Base-by-base conservation (phyloP, 1,140 invertebrate species). In the Sycophaga agraensis region DNA sequence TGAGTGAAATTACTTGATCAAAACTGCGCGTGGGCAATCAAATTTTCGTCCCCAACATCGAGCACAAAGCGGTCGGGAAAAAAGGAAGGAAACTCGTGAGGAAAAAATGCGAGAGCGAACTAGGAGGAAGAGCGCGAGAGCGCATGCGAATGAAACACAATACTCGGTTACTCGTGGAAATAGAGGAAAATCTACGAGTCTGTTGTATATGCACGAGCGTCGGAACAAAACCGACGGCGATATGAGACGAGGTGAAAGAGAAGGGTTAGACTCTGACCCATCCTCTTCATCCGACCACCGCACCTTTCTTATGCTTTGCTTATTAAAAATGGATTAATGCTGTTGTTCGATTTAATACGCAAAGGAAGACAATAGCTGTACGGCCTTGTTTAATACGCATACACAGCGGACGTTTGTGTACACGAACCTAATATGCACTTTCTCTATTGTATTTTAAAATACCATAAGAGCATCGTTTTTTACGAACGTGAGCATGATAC, bases 131-230 rank as follows among this genome's bases (percentile, higher is more conserved):
- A 40, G 22, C n/a, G 17, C 8, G 19, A 2, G 50, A 17, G 12
- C 2, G 54, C 60, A 51, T 39, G 65, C 2, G 54, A 64, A 51
- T 39, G 65, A 40, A 50, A 54, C 50, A 62, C 55, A 53, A 56
- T 56, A 64, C 55, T 64, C 50, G 63, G 57, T 54, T 56, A 64
- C 50, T 66, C 50, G 63, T 40, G 61, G 62, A 66, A 54, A 66
- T 64, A 62, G 63, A 66, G 65, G 49, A 66, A 64, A 66, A 66
- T 58, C 65, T 56, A 60, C 45, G 56, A 39, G 17, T 56, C 57
- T 56, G 64, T 63, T 66, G 55, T 58, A 48, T 39, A 58, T 58
- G 43, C 55, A 48, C 43, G 55, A 45, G 40, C 28, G 34, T 2
- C 16, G 9, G 35, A 7, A 42, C 11, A 22, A 4, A 6, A n/a